Percentiles rank a stretch among this genome's conserved stretches.
Conservation (phyloP, 2,113 vertebrate genomes). For the Hymenochirus boettgeri region DNA sequence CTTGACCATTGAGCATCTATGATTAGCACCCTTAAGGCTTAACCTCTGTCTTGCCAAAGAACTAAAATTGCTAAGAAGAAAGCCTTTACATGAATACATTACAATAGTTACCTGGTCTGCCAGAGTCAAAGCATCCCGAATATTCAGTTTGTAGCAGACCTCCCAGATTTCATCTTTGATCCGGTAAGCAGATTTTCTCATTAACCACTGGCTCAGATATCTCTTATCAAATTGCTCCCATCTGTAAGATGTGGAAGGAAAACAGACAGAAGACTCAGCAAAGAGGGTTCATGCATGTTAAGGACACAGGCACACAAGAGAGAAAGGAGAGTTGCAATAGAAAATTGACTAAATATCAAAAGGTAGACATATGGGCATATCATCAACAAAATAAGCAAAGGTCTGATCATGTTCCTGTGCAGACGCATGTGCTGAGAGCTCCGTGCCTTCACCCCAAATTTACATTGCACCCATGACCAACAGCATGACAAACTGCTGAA, state of each 20-base stretch:
- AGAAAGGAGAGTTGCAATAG: no score
- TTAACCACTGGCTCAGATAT: conserved; percentile 88
- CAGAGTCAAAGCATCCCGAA: conserved; percentile 91
- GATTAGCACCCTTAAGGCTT: neutral
- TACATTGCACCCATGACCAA: no score
- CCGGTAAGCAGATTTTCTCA: conserved; percentile 87
- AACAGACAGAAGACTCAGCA: neutral
- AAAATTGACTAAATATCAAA: no score
- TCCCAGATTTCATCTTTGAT: conserved; percentile 92
- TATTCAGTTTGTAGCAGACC: conserved; percentile 95
- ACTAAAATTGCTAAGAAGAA: no score
- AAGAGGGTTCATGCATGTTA: neutral
- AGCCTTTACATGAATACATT: no score
- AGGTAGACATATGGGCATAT: no score
- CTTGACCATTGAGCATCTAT: neutral
- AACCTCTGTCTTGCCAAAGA: no score
- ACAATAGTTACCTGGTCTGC: conserved; percentile 83
- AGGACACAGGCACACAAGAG: neutral
- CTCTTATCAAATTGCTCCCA: conserved; percentile 98
- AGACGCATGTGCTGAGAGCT: no score
- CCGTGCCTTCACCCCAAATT: no score
- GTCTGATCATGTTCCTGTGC: no score
- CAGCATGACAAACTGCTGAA: no score
- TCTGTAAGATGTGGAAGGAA: conserved; percentile 55
- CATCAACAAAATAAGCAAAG: no score